Evolutionary conservation across 1,140 invertebrate species (phyloP).

Genomic region (Formica selysi): DNA sequence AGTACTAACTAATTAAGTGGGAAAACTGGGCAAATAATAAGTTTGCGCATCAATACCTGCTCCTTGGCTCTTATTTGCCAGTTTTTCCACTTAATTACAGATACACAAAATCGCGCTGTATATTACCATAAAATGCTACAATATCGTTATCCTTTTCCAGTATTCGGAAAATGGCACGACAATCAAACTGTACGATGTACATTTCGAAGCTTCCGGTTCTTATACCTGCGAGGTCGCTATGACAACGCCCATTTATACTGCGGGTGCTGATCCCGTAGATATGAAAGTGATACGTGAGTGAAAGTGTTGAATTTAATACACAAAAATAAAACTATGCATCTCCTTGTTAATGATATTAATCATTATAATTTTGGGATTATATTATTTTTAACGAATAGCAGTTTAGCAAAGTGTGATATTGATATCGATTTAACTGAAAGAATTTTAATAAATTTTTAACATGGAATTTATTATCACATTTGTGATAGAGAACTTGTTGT

Average conservation of each 20-base stretch:
- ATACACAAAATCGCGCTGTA: background rate
- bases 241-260: slow-evolving; percentile 92
- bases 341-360: background rate
- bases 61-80: no score
- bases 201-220: slow-evolving; percentile 90
- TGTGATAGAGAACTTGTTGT: background rate
- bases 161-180: slow-evolving; percentile 91
- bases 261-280: slow-evolving; percentile 90
- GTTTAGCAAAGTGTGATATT: background rate
- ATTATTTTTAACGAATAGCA: background rate
- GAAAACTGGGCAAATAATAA: no score
- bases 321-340: background rate
- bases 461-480: background rate
- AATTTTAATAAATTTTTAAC: background rate
- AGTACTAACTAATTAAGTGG: no score
- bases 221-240: slow-evolving; percentile 93
- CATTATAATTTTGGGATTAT: background rate
- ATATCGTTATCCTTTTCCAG: slow-evolving; percentile 85
- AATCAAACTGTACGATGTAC: slow-evolving; percentile 91
- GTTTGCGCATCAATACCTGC: no score
- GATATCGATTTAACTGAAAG: background rate
- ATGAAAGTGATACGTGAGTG: slow-evolving; percentile 91
- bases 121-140: background rate
- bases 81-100: background rate
- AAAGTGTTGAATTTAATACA: background rate